Conservation (phyloP, 1,140 invertebrate species). For the Bombus waltoni region DNA sequence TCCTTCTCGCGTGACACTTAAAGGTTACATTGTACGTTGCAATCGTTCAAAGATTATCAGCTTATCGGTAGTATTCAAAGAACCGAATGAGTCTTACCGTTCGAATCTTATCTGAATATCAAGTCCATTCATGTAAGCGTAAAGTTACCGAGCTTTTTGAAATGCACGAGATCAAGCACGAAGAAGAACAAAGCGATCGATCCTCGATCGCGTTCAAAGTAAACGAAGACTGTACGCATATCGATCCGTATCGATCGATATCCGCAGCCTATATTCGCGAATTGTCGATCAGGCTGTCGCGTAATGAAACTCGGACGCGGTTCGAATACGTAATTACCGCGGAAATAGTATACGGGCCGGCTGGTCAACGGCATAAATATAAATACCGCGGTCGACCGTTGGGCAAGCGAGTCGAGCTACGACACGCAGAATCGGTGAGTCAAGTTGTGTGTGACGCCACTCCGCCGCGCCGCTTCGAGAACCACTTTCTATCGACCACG, state of each 20-base stretch:
- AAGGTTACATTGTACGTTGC: neutral
- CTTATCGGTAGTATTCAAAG: neutral
- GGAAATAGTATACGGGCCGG: constrained; percentile 42
- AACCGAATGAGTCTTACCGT: neutral
- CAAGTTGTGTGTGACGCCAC: constrained; percentile 41
- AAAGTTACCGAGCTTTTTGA: neutral
- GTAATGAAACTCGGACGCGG: constrained; percentile 34
- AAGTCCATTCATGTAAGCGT: neutral
- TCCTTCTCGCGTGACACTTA: neutral
- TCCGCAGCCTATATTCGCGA: neutral
- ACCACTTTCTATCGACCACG: constrained; percentile 49
- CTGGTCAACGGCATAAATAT: constrained; percentile 50
- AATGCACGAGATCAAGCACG: neutral
- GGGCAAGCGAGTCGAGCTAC: constrained; percentile 19
- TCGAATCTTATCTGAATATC: neutral
- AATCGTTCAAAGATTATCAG: constrained; percentile 7
- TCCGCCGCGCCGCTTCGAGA: constrained; percentile 27
- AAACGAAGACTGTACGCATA: no score
- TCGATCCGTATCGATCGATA: no score
- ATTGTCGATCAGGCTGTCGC: constrained; percentile 15
- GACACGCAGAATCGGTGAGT: constrained; percentile 47
- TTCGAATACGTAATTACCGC: constrained; percentile 49
- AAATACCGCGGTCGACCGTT: constrained; percentile 46
- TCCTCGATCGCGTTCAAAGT: neutral
- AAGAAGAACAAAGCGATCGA: neutral